phyloP scores from a whole-genome alignment of 1,140 invertebrate genomes.

The Probaryconus sp. region DNA sequence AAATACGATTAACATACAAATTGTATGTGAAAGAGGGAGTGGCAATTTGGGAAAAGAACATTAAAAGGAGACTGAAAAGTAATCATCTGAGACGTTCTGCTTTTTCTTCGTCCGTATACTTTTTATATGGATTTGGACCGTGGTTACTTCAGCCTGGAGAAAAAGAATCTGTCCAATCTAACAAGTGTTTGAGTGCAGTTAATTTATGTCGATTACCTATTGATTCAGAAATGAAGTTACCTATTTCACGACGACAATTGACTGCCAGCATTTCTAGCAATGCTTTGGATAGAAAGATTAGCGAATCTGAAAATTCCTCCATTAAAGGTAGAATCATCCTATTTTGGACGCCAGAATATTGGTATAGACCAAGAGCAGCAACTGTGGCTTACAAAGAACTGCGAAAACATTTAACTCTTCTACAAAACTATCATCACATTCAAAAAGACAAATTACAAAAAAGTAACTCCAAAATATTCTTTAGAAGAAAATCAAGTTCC shows the following conservation, averaged over 20 bases:
- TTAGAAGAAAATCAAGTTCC: conserved; percentile 29
- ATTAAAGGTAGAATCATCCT: conserved; percentile 68
- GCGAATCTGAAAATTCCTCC: conserved; percentile 30
- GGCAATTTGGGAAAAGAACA: conserved; percentile 66
- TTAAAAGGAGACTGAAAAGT: conserved; percentile 20
- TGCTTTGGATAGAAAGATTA: conserved; percentile 59
- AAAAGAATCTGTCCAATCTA: conserved; percentile 72
- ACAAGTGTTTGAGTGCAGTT: conserved; percentile 72
- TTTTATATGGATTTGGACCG: conserved; percentile 77
- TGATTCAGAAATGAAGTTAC: conserved; percentile 70
- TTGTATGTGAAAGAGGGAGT: conserved; percentile 52
- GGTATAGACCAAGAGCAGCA: conserved; percentile 77
- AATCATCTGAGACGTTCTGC: conserved; percentile 74
- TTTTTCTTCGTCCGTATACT: conserved; percentile 73
- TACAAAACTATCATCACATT: conserved; percentile 59
- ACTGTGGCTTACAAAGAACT: conserved; percentile 75
- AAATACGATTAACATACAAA: no score
- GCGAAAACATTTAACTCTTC: conserved; percentile 68
- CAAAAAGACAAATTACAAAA: conserved; percentile 39
- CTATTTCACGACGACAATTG: conserved; percentile 75
- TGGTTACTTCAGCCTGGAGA: conserved; percentile 76
- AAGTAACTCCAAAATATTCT: conserved; percentile 36
- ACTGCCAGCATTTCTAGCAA: conserved; percentile 73
- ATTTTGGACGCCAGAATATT: conserved; percentile 81
- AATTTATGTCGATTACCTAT: conserved; percentile 65